Evolutionary conservation across 2,888 invertebrate genomes (phyloP).

Genomic region (Spilosoma lubricipeda): DNA sequence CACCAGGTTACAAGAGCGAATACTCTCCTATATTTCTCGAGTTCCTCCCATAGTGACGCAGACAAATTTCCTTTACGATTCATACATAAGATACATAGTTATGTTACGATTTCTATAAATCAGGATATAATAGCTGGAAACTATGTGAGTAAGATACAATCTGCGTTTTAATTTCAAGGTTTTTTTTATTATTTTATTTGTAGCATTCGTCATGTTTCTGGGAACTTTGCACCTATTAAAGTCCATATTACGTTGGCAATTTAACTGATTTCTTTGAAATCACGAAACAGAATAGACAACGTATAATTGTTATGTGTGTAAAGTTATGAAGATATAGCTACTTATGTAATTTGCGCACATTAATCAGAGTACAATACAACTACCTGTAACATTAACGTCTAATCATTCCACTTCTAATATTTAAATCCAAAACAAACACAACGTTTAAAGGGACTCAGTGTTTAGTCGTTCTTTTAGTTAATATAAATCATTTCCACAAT

Average conservation of each 20-base stretch:
- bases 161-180: background rate
- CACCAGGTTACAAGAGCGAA: background rate
- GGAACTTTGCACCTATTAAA: background rate
- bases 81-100: background rate
- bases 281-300: background rate
- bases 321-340: background rate
- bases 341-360: background rate
- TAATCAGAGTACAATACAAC: background rate
- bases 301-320: background rate
- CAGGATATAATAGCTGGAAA: background rate
- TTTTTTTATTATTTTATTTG: background rate
- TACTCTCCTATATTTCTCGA: background rate
- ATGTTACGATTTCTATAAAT: background rate
- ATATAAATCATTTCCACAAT: background rate
- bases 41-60: background rate
- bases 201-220: background rate
- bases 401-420: background rate
- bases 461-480: background rate
- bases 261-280: background rate
- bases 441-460: background rate
- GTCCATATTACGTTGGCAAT: background rate
- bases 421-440: no score
- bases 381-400: background rate
- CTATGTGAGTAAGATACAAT: background rate
- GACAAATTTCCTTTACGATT: background rate